Conservation (phyloP, 64 coral and sea anemone genomes). For the Trachythela sp. region DNA sequence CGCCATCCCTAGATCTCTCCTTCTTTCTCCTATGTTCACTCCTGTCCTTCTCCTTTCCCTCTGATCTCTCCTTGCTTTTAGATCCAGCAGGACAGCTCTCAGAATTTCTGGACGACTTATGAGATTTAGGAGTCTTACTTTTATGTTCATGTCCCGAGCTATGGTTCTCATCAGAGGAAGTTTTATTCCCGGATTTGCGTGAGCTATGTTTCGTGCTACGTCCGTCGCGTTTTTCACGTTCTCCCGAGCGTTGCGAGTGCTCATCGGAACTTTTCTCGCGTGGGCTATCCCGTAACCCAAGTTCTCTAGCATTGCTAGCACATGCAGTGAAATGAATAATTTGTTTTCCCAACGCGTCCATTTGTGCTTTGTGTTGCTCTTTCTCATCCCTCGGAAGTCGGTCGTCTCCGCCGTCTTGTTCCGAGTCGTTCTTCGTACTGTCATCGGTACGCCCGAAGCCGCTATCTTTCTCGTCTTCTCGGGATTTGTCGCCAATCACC, state of each 20-base stretch:
- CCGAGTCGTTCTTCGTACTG: slow-evolving; percentile 81
- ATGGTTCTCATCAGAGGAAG: slow-evolving; percentile 15
- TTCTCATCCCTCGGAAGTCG: background rate
- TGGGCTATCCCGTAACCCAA: background rate
- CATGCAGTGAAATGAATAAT: slow-evolving; percentile 16
- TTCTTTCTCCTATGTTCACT: slow-evolving; percentile 34
- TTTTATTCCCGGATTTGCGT: slow-evolving; percentile 22
- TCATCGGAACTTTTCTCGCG: slow-evolving; percentile 7
- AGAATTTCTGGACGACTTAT: background rate
- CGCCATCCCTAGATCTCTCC: slow-evolving; percentile 23
- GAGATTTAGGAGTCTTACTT: background rate
- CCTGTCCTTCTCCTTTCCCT: slow-evolving; percentile 29
- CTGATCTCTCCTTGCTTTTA: slow-evolving; percentile 27
- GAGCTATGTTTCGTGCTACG: background rate
- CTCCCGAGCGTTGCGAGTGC: slow-evolving; percentile 13
- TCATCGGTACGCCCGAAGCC: slow-evolving; percentile 91
- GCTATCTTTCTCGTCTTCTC: slow-evolving; percentile 93
- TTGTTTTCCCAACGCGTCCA: slow-evolving; percentile 43
- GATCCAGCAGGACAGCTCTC: background rate
- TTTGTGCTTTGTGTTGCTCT: slow-evolving; percentile 31
- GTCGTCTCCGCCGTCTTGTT: slow-evolving; percentile 70
- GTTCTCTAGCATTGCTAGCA: background rate
- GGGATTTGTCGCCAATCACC: slow-evolving; percentile 67
- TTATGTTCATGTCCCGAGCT: background rate
- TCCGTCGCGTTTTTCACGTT: background rate